A percentile compares a stretch with the other conserved stretches of the same genome.
Evolutionary conservation across 2,797 vertebrate genomes (phyloP).

Genomic region (Micropoecilia bifurca): DNA sequence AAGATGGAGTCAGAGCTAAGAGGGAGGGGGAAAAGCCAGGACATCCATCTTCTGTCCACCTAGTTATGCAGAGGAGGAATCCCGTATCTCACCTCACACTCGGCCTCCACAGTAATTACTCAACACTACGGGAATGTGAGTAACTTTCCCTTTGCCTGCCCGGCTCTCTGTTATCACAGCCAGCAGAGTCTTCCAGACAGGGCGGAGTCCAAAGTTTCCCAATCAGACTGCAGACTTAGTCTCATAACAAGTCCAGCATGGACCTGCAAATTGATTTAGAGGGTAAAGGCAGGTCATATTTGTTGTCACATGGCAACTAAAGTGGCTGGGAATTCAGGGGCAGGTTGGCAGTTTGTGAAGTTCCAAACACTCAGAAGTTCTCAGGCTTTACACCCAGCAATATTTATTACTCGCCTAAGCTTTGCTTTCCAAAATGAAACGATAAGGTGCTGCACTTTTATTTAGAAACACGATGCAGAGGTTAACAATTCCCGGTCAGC

Average conservation of each 20-base stretch:
- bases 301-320: neutral
- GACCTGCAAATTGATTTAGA: constrained; percentile 21
- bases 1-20: constrained; percentile 18
- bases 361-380: neutral
- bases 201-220: constrained; percentile 40
- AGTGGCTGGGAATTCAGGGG: neutral
- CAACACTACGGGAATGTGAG: constrained; percentile 41
- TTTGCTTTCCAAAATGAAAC: neutral
- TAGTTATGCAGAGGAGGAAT: constrained; percentile 63
- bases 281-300: constrained; percentile 24
- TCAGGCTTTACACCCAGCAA: neutral
- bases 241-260: constrained; percentile 13
- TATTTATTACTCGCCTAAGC: constrained; percentile 1
- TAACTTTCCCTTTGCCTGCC: constrained; percentile 32
- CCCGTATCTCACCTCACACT: constrained; percentile 56
- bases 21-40: neutral
- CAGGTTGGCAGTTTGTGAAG: neutral
- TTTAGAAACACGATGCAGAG: neutral
- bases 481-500: neutral
- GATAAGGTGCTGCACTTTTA: neutral
- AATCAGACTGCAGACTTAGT: constrained; percentile 23
- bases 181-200: constrained; percentile 43
- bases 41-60: constrained; percentile 47
- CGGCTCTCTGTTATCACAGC: constrained; percentile 56
- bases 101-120: constrained; percentile 62